A percentile compares a stretch with the other conserved stretches of the same genome.
These are phyloP conservation scores for Parnassius glacialis DNA, from an alignment of 2,888 invertebrate genomes.

Conservation along the genomic window DNA sequence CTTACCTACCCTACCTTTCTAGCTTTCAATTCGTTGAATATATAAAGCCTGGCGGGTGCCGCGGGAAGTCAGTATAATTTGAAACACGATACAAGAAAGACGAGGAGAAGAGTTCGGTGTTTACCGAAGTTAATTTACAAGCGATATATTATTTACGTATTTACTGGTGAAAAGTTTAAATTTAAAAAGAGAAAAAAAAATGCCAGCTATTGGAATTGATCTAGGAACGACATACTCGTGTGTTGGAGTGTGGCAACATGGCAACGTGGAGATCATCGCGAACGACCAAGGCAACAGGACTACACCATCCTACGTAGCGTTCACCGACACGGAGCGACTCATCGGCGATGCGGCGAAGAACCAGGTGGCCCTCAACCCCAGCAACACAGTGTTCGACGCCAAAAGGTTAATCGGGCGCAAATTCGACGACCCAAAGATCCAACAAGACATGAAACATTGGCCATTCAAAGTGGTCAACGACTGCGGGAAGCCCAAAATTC, in stretches of 20 bases:
- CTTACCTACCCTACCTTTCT: constrained; percentile 55
- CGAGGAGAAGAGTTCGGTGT: constrained; percentile 17
- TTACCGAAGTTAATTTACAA: constrained; percentile 26
- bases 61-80: constrained; percentile 29
- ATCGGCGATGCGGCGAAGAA: constrained; percentile 94
- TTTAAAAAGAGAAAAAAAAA: constrained; percentile 37
- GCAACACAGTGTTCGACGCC: constrained; percentile 88
- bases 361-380: constrained; percentile 89
- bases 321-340: constrained; percentile 90
- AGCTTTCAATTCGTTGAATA: constrained; percentile 44
- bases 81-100: constrained; percentile 22
- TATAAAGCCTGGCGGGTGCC: constrained; percentile 22
- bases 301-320: constrained; percentile 93
- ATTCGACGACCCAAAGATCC: constrained; percentile 87
- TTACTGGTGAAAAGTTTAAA: constrained; percentile 22
- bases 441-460: constrained; percentile 91
- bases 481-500: constrained; percentile 84
- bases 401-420: constrained; percentile 91
- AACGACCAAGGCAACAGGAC: constrained; percentile 94
- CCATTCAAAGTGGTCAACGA: constrained; percentile 87
- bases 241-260: constrained; percentile 92
- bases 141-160: constrained; percentile 6
- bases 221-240: constrained; percentile 94
- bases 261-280: constrained; percentile 93
- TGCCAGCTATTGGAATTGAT: constrained; percentile 79